Conservation (phyloP, 2,888 invertebrate species). For the Drosophila vallismaia region DNA sequence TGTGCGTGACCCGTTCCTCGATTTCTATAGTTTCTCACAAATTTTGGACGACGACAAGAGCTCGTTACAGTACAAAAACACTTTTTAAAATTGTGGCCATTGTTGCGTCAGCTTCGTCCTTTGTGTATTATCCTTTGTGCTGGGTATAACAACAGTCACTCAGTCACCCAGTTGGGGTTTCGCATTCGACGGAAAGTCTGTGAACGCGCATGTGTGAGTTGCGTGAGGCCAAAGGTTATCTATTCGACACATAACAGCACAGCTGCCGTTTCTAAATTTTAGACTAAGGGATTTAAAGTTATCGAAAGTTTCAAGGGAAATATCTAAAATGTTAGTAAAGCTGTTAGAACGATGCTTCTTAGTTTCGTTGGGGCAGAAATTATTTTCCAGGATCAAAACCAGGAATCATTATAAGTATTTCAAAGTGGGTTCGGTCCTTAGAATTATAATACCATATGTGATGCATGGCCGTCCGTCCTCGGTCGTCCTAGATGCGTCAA, state of each 20-base stretch:
- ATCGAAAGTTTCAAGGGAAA: not conserved
- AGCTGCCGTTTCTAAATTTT: constrained; percentile 63
- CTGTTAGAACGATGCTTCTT: too few relatives aligned
- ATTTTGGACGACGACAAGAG: constrained; percentile 39
- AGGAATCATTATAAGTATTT: not conserved
- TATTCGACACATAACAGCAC: constrained; percentile 72
- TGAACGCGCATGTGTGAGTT: constrained; percentile 45
- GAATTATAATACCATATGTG: not conserved
- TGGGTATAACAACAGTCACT: constrained; percentile 46
- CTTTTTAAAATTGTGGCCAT: constrained; percentile 75
- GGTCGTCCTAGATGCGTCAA: constrained; percentile 38
- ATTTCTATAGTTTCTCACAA: constrained; percentile 72
- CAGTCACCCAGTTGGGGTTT: constrained; percentile 48
- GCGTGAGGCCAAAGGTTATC: constrained; percentile 79
- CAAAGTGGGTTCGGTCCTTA: not conserved
- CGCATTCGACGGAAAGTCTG: constrained; percentile 24
- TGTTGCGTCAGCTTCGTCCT: constrained; percentile 74
- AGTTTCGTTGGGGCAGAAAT: not conserved
- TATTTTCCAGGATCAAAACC: not conserved
- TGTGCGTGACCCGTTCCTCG: constrained; percentile 21
- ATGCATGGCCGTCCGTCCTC: constrained; percentile 18
- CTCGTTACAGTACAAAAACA: constrained; percentile 49
- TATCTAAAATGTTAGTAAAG: not conserved
- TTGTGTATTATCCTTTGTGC: constrained; percentile 75
- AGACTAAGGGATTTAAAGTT: constrained; percentile 7